Conservation (phyloP, 2,888 invertebrate species). For the Lamproptera curius region DNA sequence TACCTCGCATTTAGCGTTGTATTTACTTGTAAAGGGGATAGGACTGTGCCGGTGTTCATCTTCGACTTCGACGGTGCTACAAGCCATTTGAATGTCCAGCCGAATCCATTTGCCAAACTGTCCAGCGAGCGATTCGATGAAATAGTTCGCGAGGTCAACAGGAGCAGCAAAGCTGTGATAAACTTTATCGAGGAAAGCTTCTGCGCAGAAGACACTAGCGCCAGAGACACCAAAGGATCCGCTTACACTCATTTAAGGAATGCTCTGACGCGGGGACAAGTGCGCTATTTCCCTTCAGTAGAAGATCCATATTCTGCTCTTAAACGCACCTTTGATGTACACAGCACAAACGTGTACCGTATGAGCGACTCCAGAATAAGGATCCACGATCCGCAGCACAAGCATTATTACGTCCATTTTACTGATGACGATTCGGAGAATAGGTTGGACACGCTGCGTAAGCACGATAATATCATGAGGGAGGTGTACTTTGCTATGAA, state of each 20-base stretch:
- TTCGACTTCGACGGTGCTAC: slow-evolving; percentile 40
- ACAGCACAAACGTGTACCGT: slow-evolving; percentile 35
- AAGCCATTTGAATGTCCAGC: slow-evolving; percentile 25
- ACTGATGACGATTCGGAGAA: slow-evolving; percentile 38
- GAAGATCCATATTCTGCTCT: slow-evolving; percentile 40
- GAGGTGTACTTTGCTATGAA: slow-evolving; percentile 38
- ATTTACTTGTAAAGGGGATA: slow-evolving; percentile 23
- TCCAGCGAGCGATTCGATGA: slow-evolving; percentile 34
- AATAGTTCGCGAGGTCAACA: slow-evolving; percentile 37
- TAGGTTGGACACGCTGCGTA: slow-evolving; percentile 33
- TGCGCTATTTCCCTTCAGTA: slow-evolving; percentile 48
- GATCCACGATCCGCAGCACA: slow-evolving; percentile 32
- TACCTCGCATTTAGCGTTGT: neutral
- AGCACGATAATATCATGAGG: slow-evolving; percentile 49
- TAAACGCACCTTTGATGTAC: slow-evolving; percentile 33
- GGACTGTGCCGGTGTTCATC: slow-evolving; percentile 45
- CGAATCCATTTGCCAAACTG: slow-evolving; percentile 46
- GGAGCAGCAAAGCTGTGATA: slow-evolving; percentile 36
- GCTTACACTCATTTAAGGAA: slow-evolving; percentile 40
- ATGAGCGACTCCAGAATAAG: slow-evolving; percentile 32
- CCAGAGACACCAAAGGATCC: slow-evolving; percentile 41
- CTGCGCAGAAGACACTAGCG: slow-evolving; percentile 47
- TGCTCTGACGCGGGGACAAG: slow-evolving; percentile 34
- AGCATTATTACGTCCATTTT: slow-evolving; percentile 51
- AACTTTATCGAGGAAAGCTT: slow-evolving; percentile 52